These are phyloP conservation scores for Theropithecus gelada DNA, from an alignment of 2,113 vertebrate genomes.

Conservation along the genomic window DNA sequence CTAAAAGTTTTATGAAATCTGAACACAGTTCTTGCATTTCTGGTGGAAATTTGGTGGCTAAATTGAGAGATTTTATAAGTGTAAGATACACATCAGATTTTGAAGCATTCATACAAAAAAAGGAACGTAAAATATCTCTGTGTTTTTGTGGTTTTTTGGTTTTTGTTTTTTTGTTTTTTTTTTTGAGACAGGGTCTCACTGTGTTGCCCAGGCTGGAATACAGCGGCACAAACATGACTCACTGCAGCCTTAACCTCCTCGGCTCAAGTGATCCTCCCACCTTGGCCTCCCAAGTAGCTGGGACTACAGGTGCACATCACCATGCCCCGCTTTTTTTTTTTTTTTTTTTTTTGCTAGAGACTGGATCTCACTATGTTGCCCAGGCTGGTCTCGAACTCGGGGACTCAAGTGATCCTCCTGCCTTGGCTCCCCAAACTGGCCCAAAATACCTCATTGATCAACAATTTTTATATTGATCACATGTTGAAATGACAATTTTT, in stretches of 20 bases:
- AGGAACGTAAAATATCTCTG: background rate
- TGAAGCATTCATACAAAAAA: background rate
- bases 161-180: no score
- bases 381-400: no score
- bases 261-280: no score
- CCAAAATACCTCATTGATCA: background rate
- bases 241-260: background rate
- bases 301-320: no score
- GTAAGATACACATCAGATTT: background rate
- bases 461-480: background rate
- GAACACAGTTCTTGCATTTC: background rate
- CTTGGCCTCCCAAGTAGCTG: no score
- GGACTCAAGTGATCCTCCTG: no score
- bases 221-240: background rate
- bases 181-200: background rate
- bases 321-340: no score
- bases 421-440: no score
- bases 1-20: background rate
- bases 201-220: background rate
- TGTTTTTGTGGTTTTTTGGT: no score
- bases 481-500: slow-evolving; percentile 15
- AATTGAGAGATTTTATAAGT: background rate
- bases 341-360: no score
- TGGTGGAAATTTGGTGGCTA: background rate
- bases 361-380: no score